These are phyloP conservation scores for Sturnira hondurensis DNA, from an alignment of 2,113 vertebrate species.

Conservation along the genomic window DNA sequence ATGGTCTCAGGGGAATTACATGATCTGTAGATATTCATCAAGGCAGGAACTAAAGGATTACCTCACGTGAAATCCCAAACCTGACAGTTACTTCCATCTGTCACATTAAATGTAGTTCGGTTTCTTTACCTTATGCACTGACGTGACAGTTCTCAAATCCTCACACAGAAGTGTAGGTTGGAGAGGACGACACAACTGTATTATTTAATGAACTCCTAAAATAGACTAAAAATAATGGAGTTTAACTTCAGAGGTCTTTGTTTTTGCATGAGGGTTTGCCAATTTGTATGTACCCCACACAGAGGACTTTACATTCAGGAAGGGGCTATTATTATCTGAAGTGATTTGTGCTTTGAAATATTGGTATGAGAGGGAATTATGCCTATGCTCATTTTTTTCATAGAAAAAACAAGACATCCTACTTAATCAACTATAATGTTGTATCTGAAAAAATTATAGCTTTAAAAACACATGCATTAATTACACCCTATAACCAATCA, in stretches of 20 bases:
- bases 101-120: slow-evolving; percentile 15
- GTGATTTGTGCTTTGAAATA: slow-evolving; percentile 19
- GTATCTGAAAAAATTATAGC: background rate
- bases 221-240: background rate
- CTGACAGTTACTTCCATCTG: slow-evolving; percentile 17
- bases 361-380: background rate
- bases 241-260: background rate
- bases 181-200: background rate
- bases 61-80: background rate
- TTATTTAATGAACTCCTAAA: slow-evolving; percentile 40
- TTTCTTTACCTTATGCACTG: slow-evolving; percentile 1
- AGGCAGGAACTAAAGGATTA: background rate
- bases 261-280: background rate
- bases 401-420: background rate
- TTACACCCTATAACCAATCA: background rate
- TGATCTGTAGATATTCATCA: background rate
- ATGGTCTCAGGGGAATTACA: background rate
- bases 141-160: slow-evolving; percentile 8
- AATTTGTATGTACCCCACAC: background rate
- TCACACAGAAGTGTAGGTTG: background rate
- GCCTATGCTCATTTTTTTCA: background rate
- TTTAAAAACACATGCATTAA: background rate
- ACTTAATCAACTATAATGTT: background rate
- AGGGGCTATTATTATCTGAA: background rate
- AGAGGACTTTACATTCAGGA: background rate